phyloP scores from a whole-genome alignment of 2,797 vertebrate genomes.

The Melanotaenia nigrans region DNA sequence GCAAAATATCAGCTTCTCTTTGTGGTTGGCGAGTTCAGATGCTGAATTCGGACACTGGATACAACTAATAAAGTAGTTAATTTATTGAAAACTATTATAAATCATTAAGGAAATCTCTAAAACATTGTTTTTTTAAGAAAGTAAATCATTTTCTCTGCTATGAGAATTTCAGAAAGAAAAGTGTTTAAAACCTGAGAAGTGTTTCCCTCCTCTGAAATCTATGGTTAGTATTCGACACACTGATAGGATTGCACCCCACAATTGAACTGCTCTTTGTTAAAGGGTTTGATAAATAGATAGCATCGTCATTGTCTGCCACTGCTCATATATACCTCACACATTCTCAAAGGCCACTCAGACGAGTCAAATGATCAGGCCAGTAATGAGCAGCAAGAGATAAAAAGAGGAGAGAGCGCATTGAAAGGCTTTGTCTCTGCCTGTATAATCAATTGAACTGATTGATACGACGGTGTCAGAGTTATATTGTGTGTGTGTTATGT shows the following conservation, averaged over 20 bases:
- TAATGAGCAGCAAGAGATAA: conserved; percentile 63
- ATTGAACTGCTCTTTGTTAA: conserved; percentile 46
- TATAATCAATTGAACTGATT: conserved; percentile 82
- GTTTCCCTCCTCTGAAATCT: conserved; percentile 15
- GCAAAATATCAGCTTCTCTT: background rate
- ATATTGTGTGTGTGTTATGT: conserved; percentile 75
- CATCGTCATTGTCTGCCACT: conserved; percentile 38
- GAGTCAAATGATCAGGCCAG: conserved; percentile 70
- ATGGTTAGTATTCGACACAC: conserved; percentile 33
- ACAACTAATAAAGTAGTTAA: background rate
- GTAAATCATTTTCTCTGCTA: background rate
- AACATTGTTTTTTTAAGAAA: background rate
- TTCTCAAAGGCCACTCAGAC: conserved; percentile 65
- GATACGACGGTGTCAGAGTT: conserved; percentile 77
- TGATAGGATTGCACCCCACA: conserved; percentile 42
- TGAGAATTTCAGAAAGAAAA: background rate
- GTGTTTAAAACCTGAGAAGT: conserved; percentile 11
- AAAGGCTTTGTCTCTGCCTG: conserved; percentile 71
- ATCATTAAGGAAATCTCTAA: background rate
- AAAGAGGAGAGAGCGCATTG: conserved; percentile 55
- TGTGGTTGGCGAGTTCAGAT: background rate
- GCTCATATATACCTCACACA: conserved; percentile 66
- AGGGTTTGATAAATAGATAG: conserved; percentile 57
- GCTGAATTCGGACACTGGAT: background rate
- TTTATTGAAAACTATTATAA: background rate